Percentiles rank a stretch among this genome's conserved stretches.
Evolutionary conservation across 2,888 invertebrate species (phyloP).

Genomic region (Bembecia ichneumoniformis): DNA sequence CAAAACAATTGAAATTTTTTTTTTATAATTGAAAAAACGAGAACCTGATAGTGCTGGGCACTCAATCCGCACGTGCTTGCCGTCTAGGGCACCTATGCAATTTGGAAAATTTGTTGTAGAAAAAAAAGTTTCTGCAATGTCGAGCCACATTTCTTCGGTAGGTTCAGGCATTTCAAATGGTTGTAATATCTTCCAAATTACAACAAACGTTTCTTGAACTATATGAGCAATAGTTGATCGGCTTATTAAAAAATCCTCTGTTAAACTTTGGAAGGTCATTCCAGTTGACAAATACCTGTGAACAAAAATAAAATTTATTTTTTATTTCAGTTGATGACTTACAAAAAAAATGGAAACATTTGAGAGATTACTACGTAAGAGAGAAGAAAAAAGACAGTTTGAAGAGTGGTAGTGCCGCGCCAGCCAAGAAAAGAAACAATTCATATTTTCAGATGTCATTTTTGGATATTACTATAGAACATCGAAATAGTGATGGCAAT

Average conservation of each 20-base stretch:
- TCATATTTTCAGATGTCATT: slow-evolving; percentile 11
- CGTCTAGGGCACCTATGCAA: slow-evolving; percentile 14
- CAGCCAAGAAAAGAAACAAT: slow-evolving; percentile 11
- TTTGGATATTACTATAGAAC: slow-evolving; percentile 9
- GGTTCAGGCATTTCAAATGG: slow-evolving; percentile 11
- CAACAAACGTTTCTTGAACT: slow-evolving; percentile 7
- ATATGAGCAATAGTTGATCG: slow-evolving; percentile 7
- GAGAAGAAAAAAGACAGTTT: slow-evolving; percentile 4
- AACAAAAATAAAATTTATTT: not conserved
- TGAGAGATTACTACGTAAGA: slow-evolving; percentile 4
- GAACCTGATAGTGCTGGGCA: slow-evolving; percentile 16
- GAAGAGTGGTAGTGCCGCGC: slow-evolving; percentile 7
- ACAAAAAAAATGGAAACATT: slow-evolving; percentile 5
- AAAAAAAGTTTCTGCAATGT: slow-evolving; percentile 12
- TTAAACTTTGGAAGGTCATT: slow-evolving; percentile 7
- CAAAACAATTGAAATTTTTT: slow-evolving; percentile 11
- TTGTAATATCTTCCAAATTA: slow-evolving; percentile 7
- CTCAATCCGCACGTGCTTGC: slow-evolving; percentile 17
- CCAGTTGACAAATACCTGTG: slow-evolving; percentile 8
- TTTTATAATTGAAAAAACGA: slow-evolving; percentile 17
- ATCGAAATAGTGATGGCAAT: slow-evolving; percentile 9
- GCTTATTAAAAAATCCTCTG: slow-evolving; percentile 7
- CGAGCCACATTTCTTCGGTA: slow-evolving; percentile 15
- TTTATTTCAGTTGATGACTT: slow-evolving; percentile 4
- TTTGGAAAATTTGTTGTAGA: slow-evolving; percentile 17